Percentiles rank a stretch among this genome's conserved stretches.
Evolutionary conservation across 2,113 vertebrate species (phyloP).

Genomic region (Chrysochloris asiatica): DNA sequence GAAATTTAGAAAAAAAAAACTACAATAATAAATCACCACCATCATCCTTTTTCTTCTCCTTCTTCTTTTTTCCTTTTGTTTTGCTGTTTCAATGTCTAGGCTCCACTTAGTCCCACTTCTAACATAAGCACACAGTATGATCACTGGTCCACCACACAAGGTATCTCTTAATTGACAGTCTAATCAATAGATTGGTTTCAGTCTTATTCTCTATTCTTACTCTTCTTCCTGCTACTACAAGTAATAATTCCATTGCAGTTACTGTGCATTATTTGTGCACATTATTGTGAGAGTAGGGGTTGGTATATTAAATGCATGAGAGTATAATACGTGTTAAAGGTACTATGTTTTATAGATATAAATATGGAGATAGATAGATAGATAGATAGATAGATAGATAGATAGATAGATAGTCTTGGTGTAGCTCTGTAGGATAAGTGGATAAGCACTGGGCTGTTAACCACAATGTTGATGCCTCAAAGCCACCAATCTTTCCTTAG

Average conservation of each 20-base stretch:
- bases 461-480: too few relatives aligned
- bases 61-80: neutral
- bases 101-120: neutral
- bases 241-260: neutral
- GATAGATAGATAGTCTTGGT: too few relatives aligned
- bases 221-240: neutral
- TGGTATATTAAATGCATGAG: neutral
- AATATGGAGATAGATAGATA: too few relatives aligned
- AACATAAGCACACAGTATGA: neutral
- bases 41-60: neutral
- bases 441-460: too few relatives aligned
- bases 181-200: neutral
- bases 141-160: neutral
- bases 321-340: neutral
- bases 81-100: neutral
- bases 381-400: too few relatives aligned
- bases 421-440: too few relatives aligned
- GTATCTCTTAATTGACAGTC: neutral
- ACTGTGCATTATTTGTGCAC: neutral
- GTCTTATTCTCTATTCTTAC: neutral
- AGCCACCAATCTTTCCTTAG: too few relatives aligned
- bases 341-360: too few relatives aligned
- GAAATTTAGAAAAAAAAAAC: conserved; percentile 74
- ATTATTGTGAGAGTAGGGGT: neutral
- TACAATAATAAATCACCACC: conserved; percentile 54